Evolutionary conservation across 2,797 vertebrate genomes (phyloP).

Genomic region (Chelon auratus): DNA sequence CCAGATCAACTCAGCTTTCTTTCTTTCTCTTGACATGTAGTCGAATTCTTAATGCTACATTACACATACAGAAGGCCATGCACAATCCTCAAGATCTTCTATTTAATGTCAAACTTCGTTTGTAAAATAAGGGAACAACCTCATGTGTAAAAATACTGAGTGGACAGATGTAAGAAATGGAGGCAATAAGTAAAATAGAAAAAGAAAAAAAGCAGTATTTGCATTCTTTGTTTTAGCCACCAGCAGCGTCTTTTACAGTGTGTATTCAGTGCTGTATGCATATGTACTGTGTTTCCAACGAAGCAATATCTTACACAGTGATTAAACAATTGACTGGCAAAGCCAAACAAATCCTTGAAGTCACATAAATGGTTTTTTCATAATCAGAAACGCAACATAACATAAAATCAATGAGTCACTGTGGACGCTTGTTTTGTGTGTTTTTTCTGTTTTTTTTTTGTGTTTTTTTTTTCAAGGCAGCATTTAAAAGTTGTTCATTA

Average conservation of each 20-base stretch:
- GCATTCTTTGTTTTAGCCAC: no score
- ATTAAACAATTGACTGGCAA: constrained; percentile 2
- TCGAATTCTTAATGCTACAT: no score
- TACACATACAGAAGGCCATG: neutral
- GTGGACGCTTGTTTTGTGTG: constrained; percentile 7
- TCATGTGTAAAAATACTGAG: neutral
- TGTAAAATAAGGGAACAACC: neutral
- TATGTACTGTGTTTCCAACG: neutral
- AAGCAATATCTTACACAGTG: constrained; percentile 1
- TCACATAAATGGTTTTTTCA: constrained; percentile 9
- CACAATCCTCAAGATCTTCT: neutral
- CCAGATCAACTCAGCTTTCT: no score
- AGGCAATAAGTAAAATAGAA: neutral
- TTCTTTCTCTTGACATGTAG: no score
- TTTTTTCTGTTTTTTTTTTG: no score
- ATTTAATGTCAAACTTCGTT: neutral
- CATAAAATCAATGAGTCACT: constrained; percentile 30
- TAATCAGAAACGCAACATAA: constrained; percentile 32
- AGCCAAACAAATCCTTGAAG: constrained; percentile 7
- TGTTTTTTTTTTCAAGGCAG: constrained; percentile 22
- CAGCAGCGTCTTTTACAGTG: neutral
- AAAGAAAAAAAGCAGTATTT: no score
- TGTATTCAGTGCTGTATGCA: neutral
- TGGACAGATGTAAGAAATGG: no score
- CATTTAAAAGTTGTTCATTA: constrained; percentile 71